Evolutionary conservation across 2,888 invertebrate genomes (phyloP).

Genomic region (Heliconius hortense): DNA sequence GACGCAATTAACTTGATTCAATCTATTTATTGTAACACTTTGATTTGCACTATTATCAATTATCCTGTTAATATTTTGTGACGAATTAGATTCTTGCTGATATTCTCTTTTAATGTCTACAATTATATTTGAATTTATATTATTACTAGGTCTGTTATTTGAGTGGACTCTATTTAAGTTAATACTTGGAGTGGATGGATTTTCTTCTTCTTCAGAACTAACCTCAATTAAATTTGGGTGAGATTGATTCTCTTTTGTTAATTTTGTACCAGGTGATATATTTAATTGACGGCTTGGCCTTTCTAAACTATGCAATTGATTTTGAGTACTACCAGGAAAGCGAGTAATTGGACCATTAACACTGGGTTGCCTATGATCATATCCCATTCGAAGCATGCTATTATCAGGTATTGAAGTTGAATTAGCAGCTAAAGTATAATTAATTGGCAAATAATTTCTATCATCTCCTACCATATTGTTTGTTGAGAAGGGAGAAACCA

Average conservation of each 20-base stretch:
- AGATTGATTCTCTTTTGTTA: conserved; percentile 65
- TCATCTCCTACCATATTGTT: conserved; percentile 64
- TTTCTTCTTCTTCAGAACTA: conserved; percentile 78
- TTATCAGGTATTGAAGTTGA: conserved; percentile 50
- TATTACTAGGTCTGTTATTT: conserved; percentile 38
- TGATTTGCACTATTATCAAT: conserved; percentile 39
- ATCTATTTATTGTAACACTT: conserved; percentile 16
- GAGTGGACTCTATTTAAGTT: conserved; percentile 28
- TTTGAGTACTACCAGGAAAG: conserved; percentile 42
- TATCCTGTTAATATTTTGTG: conserved; percentile 48
- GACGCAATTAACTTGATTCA: conserved; percentile 33
- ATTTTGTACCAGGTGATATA: conserved; percentile 70
- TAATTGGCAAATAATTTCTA: conserved; percentile 56
- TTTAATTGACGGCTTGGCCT: conserved; percentile 73
- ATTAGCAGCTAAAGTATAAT: conserved; percentile 54
- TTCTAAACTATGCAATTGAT: conserved; percentile 56
- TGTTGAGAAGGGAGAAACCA: conserved; percentile 54
- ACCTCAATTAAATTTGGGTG: conserved; percentile 70
- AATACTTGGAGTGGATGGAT: conserved; percentile 55
- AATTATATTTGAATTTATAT: conserved; percentile 42
- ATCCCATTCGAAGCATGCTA: conserved; percentile 48
- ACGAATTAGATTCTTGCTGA: conserved; percentile 48
- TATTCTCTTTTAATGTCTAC: conserved; percentile 65
- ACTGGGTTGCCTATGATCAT: conserved; percentile 49
- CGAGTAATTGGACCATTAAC: conserved; percentile 47